These are phyloP conservation scores for Hydriomena furcata DNA, from an alignment of 2,888 invertebrate species.

Conservation along the genomic window DNA sequence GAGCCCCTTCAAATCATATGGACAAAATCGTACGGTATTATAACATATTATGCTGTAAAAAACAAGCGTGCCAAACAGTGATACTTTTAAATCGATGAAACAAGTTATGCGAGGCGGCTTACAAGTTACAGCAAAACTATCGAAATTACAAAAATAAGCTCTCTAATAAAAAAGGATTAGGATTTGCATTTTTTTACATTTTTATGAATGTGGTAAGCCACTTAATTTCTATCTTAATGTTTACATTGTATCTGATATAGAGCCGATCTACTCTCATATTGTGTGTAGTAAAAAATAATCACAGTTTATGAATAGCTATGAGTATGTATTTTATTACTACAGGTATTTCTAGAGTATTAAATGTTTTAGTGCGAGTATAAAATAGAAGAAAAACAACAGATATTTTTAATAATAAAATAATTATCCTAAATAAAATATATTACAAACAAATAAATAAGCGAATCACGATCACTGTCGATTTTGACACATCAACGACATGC, in stretches of 20 bases:
- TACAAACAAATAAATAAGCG: not conserved
- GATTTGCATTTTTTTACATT: constrained; percentile 20
- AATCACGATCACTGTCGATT: too few species aligned
- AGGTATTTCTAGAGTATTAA: constrained; percentile 15
- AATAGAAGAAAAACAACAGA: not conserved
- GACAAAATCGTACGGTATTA: too few species aligned
- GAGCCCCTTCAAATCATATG: too few species aligned
- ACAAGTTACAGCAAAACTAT: not conserved
- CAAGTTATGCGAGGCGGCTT: not conserved
- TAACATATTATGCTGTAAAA: too few species aligned
- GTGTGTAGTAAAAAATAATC: constrained; percentile 1
- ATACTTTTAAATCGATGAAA: not conserved
- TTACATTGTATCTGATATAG: not conserved
- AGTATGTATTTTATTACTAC: constrained; percentile 5
- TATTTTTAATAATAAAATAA: not conserved
- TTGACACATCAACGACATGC: constrained; percentile 18
- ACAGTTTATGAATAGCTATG: not conserved
- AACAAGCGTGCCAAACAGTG: too few species aligned
- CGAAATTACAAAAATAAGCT: constrained; percentile 16
- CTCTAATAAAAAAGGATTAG: constrained; percentile 13
- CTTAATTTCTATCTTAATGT: not conserved
- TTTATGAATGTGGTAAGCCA: constrained; percentile 7
- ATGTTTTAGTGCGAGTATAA: not conserved
- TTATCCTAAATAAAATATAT: not conserved
- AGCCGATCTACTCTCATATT: not conserved